A percentile compares a stretch with the other conserved stretches of the same genome.
Evolutionary conservation across 2,888 invertebrate genomes (phyloP).

Genomic region (Rhynchonema sp.): DNA sequence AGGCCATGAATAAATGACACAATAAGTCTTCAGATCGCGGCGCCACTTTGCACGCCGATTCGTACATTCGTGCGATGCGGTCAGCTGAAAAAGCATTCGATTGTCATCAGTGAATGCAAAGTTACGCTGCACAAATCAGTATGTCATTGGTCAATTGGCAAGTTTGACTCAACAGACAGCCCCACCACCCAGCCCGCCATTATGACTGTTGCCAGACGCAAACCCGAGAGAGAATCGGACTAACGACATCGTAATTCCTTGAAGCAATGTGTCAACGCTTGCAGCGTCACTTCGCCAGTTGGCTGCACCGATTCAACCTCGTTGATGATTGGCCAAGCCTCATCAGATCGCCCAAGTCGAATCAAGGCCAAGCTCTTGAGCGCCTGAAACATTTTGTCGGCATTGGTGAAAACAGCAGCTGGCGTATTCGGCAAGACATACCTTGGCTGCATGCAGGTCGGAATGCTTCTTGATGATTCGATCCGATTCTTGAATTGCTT

Average conservation of each 20-base stretch:
- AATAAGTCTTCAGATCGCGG: slow-evolving; percentile 75
- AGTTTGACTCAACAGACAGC: neutral
- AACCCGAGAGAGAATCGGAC: no score
- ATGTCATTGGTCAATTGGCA: neutral
- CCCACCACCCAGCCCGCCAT: no score
- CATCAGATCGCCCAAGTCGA: slow-evolving; percentile 61
- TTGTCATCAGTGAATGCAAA: neutral
- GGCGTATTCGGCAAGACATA: slow-evolving; percentile 12
- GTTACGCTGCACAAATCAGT: neutral
- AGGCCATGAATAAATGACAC: slow-evolving; percentile 83
- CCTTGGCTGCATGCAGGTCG: slow-evolving; percentile 60
- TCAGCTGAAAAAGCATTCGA: slow-evolving; percentile 38
- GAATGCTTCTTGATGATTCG: slow-evolving; percentile 81
- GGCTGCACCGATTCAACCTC: slow-evolving; percentile 47
- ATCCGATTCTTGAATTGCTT: slow-evolving; percentile 84
- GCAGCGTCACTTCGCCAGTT: slow-evolving; percentile 78
- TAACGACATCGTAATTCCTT: slow-evolving; percentile 73
- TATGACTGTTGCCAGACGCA: no score
- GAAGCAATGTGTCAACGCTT: slow-evolving; percentile 84
- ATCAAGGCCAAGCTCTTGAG: slow-evolving; percentile 75
- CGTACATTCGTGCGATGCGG: slow-evolving; percentile 68
- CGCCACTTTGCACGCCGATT: slow-evolving; percentile 62
- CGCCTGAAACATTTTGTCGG: slow-evolving; percentile 36
- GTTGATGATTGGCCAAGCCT: slow-evolving; percentile 54
- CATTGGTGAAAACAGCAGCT: neutral